Evolutionary conservation across 2,797 vertebrate genomes (phyloP).

Genomic region (Poecilia wingei): DNA sequence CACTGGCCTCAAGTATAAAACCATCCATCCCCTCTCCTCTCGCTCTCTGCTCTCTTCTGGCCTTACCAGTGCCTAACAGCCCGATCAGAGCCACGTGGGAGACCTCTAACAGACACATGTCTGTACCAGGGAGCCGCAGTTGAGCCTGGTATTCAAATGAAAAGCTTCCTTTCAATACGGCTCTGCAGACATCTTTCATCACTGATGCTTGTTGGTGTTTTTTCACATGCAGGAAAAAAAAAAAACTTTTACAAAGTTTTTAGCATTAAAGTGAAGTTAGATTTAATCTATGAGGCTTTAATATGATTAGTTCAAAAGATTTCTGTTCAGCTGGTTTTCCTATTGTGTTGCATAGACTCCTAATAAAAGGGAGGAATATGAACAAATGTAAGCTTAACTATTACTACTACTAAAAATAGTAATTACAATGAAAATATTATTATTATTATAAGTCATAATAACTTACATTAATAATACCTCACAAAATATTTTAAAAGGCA

Average conservation of each 20-base stretch:
- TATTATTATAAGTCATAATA: neutral
- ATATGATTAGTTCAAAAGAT: conserved; percentile 35
- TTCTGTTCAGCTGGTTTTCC: conserved; percentile 1
- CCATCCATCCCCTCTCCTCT: conserved; percentile 49
- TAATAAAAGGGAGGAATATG: neutral
- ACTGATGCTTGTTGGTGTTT: conserved; percentile 24
- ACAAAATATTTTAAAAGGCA: neutral
- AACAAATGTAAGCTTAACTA: neutral
- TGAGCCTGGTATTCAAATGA: conserved; percentile 54
- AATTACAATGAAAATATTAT: neutral
- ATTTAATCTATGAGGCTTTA: conserved; percentile 23
- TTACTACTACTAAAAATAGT: neutral
- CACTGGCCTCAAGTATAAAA: conserved; percentile 58
- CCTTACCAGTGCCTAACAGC: conserved; percentile 67
- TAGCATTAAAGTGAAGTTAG: conserved; percentile 25
- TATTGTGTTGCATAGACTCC: neutral
- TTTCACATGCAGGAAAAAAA: conserved; percentile 7
- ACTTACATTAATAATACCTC: neutral
- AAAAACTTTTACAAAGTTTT: neutral
- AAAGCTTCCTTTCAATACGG: conserved; percentile 41
- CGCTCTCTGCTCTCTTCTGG: conserved; percentile 58
- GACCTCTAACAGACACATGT: conserved; percentile 63
- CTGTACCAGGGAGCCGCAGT: conserved; percentile 52
- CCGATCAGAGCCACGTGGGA: conserved; percentile 74
- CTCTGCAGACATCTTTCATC: conserved; percentile 44